Conservation (phyloP, 2,888 invertebrate genomes). For the Pollenia amentaria region DNA sequence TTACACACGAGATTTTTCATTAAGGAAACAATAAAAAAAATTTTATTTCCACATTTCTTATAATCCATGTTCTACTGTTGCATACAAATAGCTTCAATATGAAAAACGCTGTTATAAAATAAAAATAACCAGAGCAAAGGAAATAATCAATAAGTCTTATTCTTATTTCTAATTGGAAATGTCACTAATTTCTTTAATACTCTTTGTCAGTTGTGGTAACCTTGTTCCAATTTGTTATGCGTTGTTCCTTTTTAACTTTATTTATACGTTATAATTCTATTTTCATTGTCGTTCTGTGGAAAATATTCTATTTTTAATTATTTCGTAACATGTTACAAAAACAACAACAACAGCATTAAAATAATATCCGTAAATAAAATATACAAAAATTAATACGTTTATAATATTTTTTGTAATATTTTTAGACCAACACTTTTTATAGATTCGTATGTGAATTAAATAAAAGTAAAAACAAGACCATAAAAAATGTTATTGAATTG, state of each 20-base stretch:
- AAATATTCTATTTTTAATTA: conserved; percentile 48
- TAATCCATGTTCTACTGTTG: too few relatives aligned
- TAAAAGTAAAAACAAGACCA: background rate
- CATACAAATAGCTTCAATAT: too few relatives aligned
- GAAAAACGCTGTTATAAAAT: background rate
- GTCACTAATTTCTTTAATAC: conserved; percentile 7
- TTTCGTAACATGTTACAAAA: conserved; percentile 17
- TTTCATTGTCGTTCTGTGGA: background rate
- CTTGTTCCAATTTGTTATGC: conserved; percentile 34
- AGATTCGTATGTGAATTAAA: conserved; percentile 1
- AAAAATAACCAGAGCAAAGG: background rate
- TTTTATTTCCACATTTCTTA: too few relatives aligned
- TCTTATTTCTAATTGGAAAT: conserved; percentile 29
- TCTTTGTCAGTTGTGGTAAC: conserved; percentile 8
- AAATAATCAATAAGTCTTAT: background rate
- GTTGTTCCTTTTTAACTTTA: background rate
- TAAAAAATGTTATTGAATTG: background rate
- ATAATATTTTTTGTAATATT: too few relatives aligned
- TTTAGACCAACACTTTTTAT: conserved; percentile 11
- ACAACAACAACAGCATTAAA: background rate
- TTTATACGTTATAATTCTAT: background rate
- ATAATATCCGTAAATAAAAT: background rate
- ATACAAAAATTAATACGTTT: background rate
- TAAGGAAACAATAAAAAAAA: too few relatives aligned
- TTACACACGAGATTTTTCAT: background rate